Evolutionary conservation across 2,888 invertebrate species (phyloP).

Genomic region (Vesta saturnalis): DNA sequence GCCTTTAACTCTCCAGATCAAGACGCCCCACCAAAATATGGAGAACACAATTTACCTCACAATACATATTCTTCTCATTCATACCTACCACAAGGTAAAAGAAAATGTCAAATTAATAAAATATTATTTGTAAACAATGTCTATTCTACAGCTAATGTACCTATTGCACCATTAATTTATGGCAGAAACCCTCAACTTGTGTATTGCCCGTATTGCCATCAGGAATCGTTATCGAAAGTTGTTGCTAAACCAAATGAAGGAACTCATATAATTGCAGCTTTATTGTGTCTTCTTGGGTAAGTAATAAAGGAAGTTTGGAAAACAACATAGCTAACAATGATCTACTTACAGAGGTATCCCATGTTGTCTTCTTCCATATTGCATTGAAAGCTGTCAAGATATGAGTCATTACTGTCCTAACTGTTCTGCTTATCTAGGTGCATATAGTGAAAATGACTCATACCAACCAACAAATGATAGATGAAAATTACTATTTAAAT

Average conservation of each 20-base stretch:
- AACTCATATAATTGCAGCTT: slow-evolving; percentile 58
- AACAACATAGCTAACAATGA: slow-evolving; percentile 15
- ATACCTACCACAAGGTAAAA: no score
- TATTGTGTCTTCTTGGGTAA: slow-evolving; percentile 42
- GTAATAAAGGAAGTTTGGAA: slow-evolving; percentile 5
- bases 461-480: slow-evolving; percentile 2
- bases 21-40: no score
- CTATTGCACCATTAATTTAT: no score
- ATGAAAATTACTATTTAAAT: neutral
- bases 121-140: no score
- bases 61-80: no score
- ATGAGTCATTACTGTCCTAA: slow-evolving; percentile 43
- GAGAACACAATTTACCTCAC: no score
- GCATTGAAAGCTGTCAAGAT: slow-evolving; percentile 43
- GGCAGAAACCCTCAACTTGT: slow-evolving; percentile 54
- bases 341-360: slow-evolving; percentile 42
- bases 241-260: slow-evolving; percentile 52
- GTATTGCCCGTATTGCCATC: slow-evolving; percentile 57
- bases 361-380: slow-evolving; percentile 43
- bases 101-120: no score
- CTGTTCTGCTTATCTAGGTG: slow-evolving; percentile 62
- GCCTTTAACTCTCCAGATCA: no score
- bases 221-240: slow-evolving; percentile 51
- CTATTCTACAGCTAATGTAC: no score
- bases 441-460: slow-evolving; percentile 45